These are phyloP conservation scores for Otolemur garnettii DNA, from an alignment of 2,113 vertebrate species.

Conservation along the genomic window DNA sequence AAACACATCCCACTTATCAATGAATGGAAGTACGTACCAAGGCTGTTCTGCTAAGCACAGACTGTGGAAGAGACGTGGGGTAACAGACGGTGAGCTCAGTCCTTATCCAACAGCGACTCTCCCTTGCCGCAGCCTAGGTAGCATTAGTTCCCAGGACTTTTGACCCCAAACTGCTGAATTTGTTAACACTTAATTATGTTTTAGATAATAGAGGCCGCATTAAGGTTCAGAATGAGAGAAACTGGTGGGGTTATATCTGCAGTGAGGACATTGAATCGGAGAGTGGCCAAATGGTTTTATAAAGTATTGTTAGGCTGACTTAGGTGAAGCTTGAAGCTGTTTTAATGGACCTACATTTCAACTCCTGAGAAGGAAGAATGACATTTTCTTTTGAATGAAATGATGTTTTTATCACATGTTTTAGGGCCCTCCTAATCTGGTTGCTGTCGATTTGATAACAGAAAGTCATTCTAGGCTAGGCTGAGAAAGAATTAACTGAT, in stretches of 20 bases:
- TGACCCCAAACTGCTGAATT: conserved; percentile 27
- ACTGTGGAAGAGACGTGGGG: conserved; percentile 22
- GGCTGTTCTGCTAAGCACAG: not conserved
- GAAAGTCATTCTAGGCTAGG: not conserved
- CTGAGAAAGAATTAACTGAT: conserved; percentile 27
- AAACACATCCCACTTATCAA: conserved; percentile 61
- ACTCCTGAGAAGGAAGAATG: conserved; percentile 39
- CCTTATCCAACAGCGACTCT: not conserved
- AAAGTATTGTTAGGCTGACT: not conserved
- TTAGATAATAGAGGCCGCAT: not conserved
- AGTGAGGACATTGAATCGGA: not conserved
- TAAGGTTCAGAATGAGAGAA: not conserved
- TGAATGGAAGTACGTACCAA: conserved; percentile 54
- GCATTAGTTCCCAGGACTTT: conserved; percentile 33
- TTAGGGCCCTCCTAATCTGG: conserved; percentile 6
- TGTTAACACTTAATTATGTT: conserved; percentile 60
- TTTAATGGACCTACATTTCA: not conserved
- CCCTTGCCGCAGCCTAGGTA: not conserved
- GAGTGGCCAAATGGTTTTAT: not conserved
- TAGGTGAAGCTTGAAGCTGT: not conserved
- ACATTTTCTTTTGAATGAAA: conserved; percentile 44
- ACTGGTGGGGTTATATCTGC: not conserved
- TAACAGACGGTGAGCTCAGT: conserved; percentile 44
- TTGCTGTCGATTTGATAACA: conserved; percentile 53
- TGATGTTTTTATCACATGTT: conserved; percentile 27